phyloP scores from a whole-genome alignment of 2,797 vertebrate species.

The Molossus alvarezi region DNA sequence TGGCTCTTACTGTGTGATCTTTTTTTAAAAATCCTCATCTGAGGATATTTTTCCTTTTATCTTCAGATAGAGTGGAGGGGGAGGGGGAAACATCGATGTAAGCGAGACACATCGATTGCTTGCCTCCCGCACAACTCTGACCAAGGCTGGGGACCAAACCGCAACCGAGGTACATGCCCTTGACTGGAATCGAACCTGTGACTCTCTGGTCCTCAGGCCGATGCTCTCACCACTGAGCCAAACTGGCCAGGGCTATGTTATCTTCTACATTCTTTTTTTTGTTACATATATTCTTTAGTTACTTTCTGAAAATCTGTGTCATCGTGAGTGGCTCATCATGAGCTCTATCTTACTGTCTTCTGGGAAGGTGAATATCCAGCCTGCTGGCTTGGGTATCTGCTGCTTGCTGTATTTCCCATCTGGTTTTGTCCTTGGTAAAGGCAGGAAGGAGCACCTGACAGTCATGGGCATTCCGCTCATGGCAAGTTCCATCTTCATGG shows the following conservation, averaged over 20 bases:
- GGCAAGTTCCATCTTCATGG: too few species aligned
- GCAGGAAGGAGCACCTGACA: neutral
- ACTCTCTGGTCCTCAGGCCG: too few species aligned
- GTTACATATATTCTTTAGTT: neutral
- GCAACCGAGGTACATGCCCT: too few species aligned
- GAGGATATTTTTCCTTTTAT: too few species aligned
- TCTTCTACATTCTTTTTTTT: neutral
- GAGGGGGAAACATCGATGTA: too few species aligned
- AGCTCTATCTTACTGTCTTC: neutral
- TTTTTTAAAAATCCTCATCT: neutral
- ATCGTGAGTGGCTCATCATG: neutral
- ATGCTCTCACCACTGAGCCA: too few species aligned
- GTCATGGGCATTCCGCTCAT: fast-evolving
- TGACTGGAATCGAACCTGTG: too few species aligned
- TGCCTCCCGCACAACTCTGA: too few species aligned
- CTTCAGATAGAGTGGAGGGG: too few species aligned
- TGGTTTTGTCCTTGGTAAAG: neutral
- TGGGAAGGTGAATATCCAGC: neutral
- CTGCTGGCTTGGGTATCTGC: neutral
- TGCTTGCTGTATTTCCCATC: neutral
- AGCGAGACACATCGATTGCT: too few species aligned
- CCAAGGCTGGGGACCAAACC: too few species aligned
- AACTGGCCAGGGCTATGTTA: neutral
- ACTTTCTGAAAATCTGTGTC: neutral
- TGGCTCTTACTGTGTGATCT: neutral